Conservation (phyloP, 1,140 invertebrate genomes). For the Philopotamus ludificatus region DNA sequence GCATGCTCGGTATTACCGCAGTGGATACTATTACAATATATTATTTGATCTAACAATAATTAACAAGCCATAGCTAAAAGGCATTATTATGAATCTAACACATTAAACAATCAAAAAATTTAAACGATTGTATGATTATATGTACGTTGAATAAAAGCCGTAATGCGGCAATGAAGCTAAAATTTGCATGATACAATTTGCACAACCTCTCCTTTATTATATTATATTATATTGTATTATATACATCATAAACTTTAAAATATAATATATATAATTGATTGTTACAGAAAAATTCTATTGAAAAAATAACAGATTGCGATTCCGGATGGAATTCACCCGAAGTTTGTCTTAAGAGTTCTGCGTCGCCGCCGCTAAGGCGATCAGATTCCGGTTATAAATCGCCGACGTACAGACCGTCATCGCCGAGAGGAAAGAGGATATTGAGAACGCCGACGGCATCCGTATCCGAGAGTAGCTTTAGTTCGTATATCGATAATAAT, state of each 20-base stretch:
- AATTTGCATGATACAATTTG: neutral
- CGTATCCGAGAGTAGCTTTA: constrained; percentile 35
- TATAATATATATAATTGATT: too few relatives aligned
- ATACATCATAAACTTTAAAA: too few relatives aligned
- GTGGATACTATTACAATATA: too few relatives aligned
- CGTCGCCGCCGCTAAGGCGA: constrained; percentile 55
- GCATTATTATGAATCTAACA: too few relatives aligned
- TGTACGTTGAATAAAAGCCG: constrained; percentile 38
- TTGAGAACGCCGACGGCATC: constrained; percentile 42
- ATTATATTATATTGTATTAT: too few relatives aligned
- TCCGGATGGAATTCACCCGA: constrained; percentile 56
- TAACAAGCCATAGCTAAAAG: too few relatives aligned
- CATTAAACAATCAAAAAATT: too few relatives aligned
- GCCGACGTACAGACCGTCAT: constrained; percentile 48
- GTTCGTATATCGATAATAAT: constrained; percentile 7
- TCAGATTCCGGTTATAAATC: constrained; percentile 57
- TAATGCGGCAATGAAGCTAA: constrained; percentile 36
- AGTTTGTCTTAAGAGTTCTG: constrained; percentile 54
- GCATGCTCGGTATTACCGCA: constrained; percentile 14
- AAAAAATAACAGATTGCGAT: constrained; percentile 55
- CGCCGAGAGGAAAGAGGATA: constrained; percentile 50
- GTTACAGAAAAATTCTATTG: constrained; percentile 40
- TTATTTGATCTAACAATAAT: too few relatives aligned
- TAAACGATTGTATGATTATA: constrained; percentile 26
- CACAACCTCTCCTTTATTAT: neutral